Percentiles rank a stretch among this genome's conserved stretches.
phyloP scores from a whole-genome alignment of 2,797 vertebrate species.

The Heterohyrax brucei region DNA sequence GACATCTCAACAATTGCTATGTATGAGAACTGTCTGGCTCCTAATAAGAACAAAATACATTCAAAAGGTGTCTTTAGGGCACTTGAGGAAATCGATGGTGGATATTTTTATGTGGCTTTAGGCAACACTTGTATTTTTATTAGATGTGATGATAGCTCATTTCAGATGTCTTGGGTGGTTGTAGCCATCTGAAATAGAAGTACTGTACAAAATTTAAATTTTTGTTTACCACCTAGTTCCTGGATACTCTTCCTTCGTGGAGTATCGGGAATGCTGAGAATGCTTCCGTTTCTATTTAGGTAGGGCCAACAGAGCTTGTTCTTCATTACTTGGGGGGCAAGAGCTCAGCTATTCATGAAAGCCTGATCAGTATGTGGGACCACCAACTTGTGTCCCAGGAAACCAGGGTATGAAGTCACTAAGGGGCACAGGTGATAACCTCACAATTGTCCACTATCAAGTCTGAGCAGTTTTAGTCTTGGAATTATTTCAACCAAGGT shows the following conservation, averaged over 20 bases:
- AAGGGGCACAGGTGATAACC: neutral
- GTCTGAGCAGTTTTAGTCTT: neutral
- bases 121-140: slow-evolving; percentile 15
- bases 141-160: neutral
- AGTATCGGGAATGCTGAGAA: neutral
- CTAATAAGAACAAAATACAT: neutral
- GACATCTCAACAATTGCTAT: neutral
- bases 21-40: neutral
- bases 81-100: neutral
- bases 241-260: neutral
- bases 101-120: neutral
- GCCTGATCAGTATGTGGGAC: neutral
- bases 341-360: slow-evolving; percentile 5
- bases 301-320: neutral
- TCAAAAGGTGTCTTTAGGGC: slow-evolving; percentile 1
- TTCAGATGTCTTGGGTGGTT: neutral
- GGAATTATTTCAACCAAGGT: neutral
- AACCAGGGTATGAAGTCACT: neutral
- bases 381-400: neutral
- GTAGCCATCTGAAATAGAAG: neutral
- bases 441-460: neutral
- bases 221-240: neutral
- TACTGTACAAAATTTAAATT: neutral
- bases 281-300: neutral
- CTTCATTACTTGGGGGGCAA: neutral